Conservation (phyloP, 2,888 invertebrate species). For the Salpingus planirostris region DNA sequence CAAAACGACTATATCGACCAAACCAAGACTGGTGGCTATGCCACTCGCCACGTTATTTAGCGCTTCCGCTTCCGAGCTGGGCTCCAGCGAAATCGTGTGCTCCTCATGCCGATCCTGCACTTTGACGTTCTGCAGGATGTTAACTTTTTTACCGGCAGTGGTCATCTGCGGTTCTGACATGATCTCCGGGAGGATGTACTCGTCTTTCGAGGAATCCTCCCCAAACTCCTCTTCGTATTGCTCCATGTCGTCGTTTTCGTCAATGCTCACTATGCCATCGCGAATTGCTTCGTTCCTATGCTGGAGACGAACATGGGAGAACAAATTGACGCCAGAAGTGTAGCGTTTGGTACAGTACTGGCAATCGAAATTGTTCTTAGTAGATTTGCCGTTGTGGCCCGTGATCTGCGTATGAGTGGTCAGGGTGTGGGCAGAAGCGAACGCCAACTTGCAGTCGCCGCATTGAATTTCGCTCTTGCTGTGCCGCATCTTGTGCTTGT, state of each 20-base stretch:
- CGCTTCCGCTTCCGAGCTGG: conserved; percentile 48
- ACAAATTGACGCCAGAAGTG: conserved; percentile 58
- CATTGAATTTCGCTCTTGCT: conserved; percentile 46
- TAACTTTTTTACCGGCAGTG: conserved; percentile 45
- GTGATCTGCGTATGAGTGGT: conserved; percentile 49
- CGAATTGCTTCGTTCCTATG: conserved; percentile 56
- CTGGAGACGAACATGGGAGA: conserved; percentile 58
- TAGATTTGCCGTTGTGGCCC: conserved; percentile 41
- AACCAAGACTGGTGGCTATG: conserved; percentile 48
- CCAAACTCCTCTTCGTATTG: conserved; percentile 28
- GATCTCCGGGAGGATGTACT: conserved; percentile 25
- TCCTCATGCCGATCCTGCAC: conserved; percentile 16
- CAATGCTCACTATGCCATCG: conserved; percentile 55
- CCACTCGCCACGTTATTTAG: conserved; percentile 47
- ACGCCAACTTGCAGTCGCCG: conserved; percentile 49
- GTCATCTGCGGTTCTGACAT: conserved; percentile 15
- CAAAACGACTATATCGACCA: conserved; percentile 49
- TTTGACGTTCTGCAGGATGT: conserved; percentile 38
- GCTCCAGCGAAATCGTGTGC: conserved; percentile 31
- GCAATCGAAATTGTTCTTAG: conserved; percentile 44
- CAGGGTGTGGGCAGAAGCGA: conserved; percentile 40
- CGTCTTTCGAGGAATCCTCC: conserved; percentile 23
- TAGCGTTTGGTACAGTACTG: conserved; percentile 70
- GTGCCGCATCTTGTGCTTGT: conserved; percentile 62
- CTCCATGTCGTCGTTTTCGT: conserved; percentile 50